A percentile compares a stretch with the other conserved stretches of the same genome.
Evolutionary conservation across 2,113 vertebrate genomes (phyloP).

Genomic region (Lepus americanus): DNA sequence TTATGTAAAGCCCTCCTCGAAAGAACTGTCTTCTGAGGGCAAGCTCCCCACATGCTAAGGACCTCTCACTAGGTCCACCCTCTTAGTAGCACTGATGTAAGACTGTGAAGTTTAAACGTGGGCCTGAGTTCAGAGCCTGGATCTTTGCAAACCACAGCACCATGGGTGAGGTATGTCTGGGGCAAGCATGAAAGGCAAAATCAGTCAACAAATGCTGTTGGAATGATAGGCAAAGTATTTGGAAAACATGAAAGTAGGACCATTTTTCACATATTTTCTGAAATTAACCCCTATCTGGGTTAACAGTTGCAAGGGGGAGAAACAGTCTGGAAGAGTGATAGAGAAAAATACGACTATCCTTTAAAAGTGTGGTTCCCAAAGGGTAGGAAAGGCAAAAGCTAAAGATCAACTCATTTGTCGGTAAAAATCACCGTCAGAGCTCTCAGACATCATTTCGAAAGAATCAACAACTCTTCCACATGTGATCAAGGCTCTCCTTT

Average conservation of each 20-base stretch:
- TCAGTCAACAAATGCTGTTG: not conserved
- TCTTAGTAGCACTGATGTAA: no score
- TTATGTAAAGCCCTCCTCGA: no score
- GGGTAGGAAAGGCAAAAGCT: not conserved
- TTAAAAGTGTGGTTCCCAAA: not conserved
- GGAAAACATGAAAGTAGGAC: not conserved
- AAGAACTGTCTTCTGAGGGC: no score
- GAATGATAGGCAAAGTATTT: not conserved
- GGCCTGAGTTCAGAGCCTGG: no score
- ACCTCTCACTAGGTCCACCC: no score
- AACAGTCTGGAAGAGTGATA: not conserved
- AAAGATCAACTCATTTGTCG: not conserved
- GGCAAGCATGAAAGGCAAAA: not conserved
- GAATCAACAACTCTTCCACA: not conserved
- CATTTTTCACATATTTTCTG: slow-evolving; percentile 15
- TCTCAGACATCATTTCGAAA: not conserved
- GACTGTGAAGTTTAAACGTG: no score
- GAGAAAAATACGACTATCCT: not conserved
- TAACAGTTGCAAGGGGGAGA: not conserved
- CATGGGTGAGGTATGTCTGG: no score
- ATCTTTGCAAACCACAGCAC: no score
- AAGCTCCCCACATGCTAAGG: no score
- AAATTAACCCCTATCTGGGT: slow-evolving; percentile 12
- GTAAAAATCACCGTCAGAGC: not conserved
- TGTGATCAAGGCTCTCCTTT: not conserved